Evolutionary conservation across 2,797 vertebrate genomes (phyloP).

Genomic region (Esox lucius): DNA sequence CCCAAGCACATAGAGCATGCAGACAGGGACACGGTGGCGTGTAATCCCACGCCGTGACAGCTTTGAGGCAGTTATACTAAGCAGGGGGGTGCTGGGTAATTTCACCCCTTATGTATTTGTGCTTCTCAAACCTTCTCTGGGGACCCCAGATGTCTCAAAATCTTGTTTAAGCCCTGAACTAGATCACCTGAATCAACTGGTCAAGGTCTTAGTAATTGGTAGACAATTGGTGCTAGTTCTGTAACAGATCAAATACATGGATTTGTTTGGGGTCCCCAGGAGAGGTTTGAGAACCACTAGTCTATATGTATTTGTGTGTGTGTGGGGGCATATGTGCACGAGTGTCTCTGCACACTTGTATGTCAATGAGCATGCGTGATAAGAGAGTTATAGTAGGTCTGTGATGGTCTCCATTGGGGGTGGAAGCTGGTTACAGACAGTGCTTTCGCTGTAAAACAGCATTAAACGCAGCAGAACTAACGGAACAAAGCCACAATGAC

Average conservation of each 20-base stretch:
- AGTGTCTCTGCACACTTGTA: conserved; percentile 25
- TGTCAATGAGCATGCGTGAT: neutral
- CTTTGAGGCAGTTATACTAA: neutral
- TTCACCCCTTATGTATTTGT: neutral
- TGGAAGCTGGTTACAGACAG: neutral
- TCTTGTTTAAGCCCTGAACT: no score
- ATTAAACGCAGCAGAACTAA: neutral
- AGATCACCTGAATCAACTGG: no score
- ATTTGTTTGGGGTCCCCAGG: no score
- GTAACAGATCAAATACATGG: no score
- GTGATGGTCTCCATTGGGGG: conserved; percentile 23
- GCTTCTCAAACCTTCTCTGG: neutral
- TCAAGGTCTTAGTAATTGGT: no score
- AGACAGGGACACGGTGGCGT: conserved; percentile 25
- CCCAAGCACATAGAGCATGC: conserved; percentile 33
- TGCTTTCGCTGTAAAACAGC: neutral
- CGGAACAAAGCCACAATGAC: neutral
- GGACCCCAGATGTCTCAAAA: no score
- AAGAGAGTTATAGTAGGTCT: no score
- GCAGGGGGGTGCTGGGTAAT: neutral
- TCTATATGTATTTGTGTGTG: conserved; percentile 10
- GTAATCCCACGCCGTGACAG: conserved; percentile 5
- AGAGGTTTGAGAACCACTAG: neutral
- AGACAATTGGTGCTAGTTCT: no score
- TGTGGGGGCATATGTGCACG: conserved; percentile 31